Base-by-base conservation (phyloP, 2,888 invertebrate genomes). In the Hemicrepidius hirtus region DNA sequence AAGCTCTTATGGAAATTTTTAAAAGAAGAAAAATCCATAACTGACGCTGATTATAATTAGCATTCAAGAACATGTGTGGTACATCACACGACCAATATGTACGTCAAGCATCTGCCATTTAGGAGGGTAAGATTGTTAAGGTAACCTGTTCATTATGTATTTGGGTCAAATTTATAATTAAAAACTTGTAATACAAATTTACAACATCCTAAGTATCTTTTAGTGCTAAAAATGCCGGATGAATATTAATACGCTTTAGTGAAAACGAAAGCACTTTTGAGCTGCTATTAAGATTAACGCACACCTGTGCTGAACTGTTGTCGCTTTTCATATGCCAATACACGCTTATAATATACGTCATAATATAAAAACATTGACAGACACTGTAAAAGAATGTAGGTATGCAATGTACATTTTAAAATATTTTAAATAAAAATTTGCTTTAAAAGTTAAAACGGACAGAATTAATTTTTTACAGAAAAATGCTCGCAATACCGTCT, bases 81-180 rank as follows among this genome's bases (percentile, higher is more conserved):
- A 57, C 57, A 57, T 28, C 53, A 28, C 28, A 1, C 10, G 3
- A 57, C 41, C 46, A 67, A 60, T 55, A 66, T 68, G 16, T 53
- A 60, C 13, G 32, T 69, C 20, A 37, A 65, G 70, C 76, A 76
- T 76, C 74, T 76, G 76, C 73, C 53, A 75, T 62, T 69, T 37
- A 57, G 37, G n/a, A 13, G 60, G 24, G 24, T 44, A 21, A 28
- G 63, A 66, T 71, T 64, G 50, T 40, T 41, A 37, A 46, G 37
- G 32, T 46, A 67, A 63, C 41, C 40, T 65, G 35, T 10, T 73
- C 53, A 67, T 44, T 70, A 73, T 75, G 73, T 32, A 75, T 68
- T 44, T 73, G 41, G 75, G 75, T 71, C 68, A 70, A 70, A 65
- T 65, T 59, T 71, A 67, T 75, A 75, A 70, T 75, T 75, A 73